These are phyloP conservation scores for Brachionus rubens DNA, from an alignment of 1,140 invertebrate species.

Conservation along the genomic window DNA sequence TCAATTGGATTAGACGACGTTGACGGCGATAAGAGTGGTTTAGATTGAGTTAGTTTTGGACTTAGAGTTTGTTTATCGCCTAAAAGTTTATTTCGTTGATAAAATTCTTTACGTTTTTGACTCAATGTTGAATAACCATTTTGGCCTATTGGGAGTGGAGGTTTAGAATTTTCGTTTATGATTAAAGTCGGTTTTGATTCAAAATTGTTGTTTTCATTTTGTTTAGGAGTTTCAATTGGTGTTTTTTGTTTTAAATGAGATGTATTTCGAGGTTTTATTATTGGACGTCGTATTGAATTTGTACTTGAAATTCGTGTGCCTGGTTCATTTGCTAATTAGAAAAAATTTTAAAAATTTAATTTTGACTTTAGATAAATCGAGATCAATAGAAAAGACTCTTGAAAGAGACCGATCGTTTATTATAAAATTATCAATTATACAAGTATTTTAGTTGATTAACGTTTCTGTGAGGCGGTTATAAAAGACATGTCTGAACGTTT, in stretches of 20 bases:
- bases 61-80: neutral
- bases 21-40: neutral
- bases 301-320: constrained; percentile 37
- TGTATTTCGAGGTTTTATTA: constrained; percentile 28
- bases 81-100: neutral
- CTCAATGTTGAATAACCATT: constrained; percentile 6
- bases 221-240: neutral
- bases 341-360: neutral
- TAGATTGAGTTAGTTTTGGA: neutral
- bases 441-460: no score
- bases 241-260: constrained; percentile 30
- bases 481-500: no score
- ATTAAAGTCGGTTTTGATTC: no score
- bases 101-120: constrained; percentile 29
- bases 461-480: no score
- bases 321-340: constrained; percentile 1
- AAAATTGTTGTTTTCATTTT: no score
- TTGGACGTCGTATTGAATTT: constrained; percentile 38
- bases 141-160: constrained; percentile 17
- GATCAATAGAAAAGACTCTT: no score
- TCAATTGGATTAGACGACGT: neutral
- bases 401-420: no score
- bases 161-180: constrained; percentile 36
- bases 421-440: no score
- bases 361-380: no score